These are phyloP conservation scores for Proteles cristata DNA, from an alignment of 2,113 vertebrate genomes.

Conservation along the genomic window DNA sequence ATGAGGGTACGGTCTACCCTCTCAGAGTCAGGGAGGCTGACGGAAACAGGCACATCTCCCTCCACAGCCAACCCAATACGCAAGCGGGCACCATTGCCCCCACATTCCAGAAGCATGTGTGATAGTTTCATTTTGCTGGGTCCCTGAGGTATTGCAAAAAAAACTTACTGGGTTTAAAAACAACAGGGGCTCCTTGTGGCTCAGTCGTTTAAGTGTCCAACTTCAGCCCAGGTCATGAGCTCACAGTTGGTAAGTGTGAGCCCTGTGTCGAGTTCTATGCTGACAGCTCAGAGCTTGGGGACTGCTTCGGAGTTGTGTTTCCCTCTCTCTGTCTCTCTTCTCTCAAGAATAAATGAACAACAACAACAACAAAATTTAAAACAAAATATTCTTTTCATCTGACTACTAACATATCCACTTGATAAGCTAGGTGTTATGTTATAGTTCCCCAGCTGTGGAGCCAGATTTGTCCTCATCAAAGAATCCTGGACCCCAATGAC, in stretches of 20 bases:
- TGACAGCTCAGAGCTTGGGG: no score
- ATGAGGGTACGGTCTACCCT: background rate
- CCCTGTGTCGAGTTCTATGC: no score
- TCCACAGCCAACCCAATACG: background rate
- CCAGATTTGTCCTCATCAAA: background rate
- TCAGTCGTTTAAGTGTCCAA: no score
- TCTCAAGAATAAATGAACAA: no score
- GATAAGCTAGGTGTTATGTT: background rate
- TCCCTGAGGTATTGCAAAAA: background rate
- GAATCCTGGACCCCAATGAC: background rate
- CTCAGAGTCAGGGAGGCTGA: background rate
- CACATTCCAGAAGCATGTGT: background rate
- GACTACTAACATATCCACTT: background rate
- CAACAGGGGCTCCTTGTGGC: background rate
- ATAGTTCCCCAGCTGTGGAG: background rate
- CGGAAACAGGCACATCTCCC: rapidly evolving
- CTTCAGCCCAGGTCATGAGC: no score
- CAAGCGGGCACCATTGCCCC: background rate
- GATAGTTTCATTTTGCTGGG: background rate
- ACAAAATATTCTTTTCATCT: background rate
- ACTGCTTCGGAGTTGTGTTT: no score
- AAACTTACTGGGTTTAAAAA: background rate
- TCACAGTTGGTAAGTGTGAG: no score
- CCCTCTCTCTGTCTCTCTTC: no score
- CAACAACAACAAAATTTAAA: no score